A percentile compares a stretch with the other conserved stretches of the same genome.
Conservation (phyloP, 2,113 vertebrate species). For the Chiloscyllium plagiosum region DNA sequence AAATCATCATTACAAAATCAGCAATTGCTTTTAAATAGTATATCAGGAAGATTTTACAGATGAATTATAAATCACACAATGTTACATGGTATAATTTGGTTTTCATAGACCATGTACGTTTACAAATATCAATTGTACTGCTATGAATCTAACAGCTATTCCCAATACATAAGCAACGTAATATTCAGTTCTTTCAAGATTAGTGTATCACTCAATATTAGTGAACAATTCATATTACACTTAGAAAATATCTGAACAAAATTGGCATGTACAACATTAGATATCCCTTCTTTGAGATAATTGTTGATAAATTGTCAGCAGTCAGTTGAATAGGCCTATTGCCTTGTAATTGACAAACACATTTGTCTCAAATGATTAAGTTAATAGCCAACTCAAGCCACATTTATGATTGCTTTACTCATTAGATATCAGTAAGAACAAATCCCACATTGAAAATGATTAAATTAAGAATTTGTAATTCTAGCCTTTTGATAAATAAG, state of each 20-base stretch:
- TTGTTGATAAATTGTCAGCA: background rate
- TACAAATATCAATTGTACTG: background rate
- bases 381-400: background rate
- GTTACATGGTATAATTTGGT: background rate
- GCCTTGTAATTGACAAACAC: background rate
- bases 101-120: background rate
- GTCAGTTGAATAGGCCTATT: background rate
- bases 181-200: background rate
- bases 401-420: constrained; percentile 5
- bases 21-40: background rate
- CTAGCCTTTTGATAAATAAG: background rate
- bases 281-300: background rate
- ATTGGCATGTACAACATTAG: background rate
- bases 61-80: background rate
- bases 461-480: constrained; percentile 3
- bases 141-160: background rate
- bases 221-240: background rate
- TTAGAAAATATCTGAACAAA: background rate
- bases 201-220: background rate
- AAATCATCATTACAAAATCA: background rate
- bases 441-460: constrained; percentile 4
- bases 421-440: constrained; percentile 15
- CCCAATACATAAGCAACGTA: background rate
- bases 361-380: constrained; percentile 25
- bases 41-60: background rate